phyloP scores from a whole-genome alignment of 2,888 invertebrate species.

The Nemurella pictetii region DNA sequence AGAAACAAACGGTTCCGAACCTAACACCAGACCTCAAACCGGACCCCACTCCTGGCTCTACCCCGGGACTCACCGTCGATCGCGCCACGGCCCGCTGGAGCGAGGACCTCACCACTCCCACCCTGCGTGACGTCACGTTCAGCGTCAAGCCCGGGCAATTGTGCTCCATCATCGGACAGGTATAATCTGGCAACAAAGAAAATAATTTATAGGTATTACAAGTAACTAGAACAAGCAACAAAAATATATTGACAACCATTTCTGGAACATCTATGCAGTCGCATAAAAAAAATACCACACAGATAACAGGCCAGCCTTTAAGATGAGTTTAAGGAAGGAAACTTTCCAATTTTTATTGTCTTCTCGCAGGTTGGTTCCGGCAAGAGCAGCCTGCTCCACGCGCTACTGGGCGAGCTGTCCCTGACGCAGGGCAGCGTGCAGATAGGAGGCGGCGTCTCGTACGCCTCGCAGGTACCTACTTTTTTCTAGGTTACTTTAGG shows the following conservation, averaged over 20 bases:
- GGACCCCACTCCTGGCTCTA: neutral
- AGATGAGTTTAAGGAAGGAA: too few relatives aligned
- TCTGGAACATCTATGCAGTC: too few relatives aligned
- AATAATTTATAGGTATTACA: too few relatives aligned
- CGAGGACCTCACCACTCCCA: conserved; percentile 41
- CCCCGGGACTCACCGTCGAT: conserved; percentile 20
- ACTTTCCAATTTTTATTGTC: too few relatives aligned
- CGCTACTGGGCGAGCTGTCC: conserved; percentile 75
- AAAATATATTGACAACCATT: too few relatives aligned
- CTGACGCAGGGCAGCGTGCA: conserved; percentile 61
- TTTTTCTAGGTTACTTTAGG: neutral
- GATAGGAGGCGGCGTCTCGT: conserved; percentile 66
- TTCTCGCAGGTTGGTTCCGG: conserved; percentile 72
- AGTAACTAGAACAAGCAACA: too few relatives aligned
- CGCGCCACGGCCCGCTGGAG: conserved; percentile 44
- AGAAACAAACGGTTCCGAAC: too few relatives aligned
- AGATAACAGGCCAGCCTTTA: too few relatives aligned
- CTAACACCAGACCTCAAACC: too few relatives aligned
- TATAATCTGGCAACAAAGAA: too few relatives aligned
- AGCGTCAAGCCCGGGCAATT: conserved; percentile 58
- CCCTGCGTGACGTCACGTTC: conserved; percentile 58
- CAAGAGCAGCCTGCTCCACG: conserved; percentile 70
- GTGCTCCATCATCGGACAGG: conserved; percentile 79
- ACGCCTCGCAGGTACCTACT: conserved; percentile 50
- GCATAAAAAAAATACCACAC: too few relatives aligned